Base-by-base conservation (phyloP, 2,113 vertebrate genomes). In the Arothron firmamentum region DNA sequence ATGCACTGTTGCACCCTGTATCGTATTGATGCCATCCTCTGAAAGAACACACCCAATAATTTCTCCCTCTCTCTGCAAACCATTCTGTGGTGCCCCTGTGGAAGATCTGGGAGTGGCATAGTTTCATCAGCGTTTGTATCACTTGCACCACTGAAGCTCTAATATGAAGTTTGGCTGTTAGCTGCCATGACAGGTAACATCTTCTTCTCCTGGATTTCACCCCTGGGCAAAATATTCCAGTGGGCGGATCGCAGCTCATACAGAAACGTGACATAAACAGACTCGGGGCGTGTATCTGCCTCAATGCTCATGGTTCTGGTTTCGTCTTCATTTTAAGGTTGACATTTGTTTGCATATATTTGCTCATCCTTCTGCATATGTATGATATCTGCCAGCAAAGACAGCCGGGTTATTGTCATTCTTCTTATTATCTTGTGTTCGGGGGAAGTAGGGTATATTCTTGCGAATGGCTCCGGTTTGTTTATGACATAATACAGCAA, bases 1-100 rank as follows among this genome's bases (percentile, higher is more conserved):
- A 67, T 65, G 79, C 78, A 76, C 83, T 90, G 82, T 85, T 85
- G 85, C 62, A 65, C 84, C 75, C 45, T 7, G 45, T 16, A 16
- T 28, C 0, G 52, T 57, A 59, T 48, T 55, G 52, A 0, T 61
- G 52, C 65, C 67, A 38, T 31, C 53, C 67, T 62, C 21, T 9
- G 38, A 46, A 56, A 6, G 25, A 79, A 74, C 80, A 74, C 73
- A 72, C 75, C 78, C 67, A 75, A 70, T 79, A 48, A 73, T 70
- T 61, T 62, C 69, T 38, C 28, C 68, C 48, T n/a, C n/a, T n/a
- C 50, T 63, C 73, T 71, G 72, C 67, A 62, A 38, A 12, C 70
- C 68, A 56, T 57, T 70, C 65, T 64, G 58, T 46, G 17, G 25
- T 55, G 80, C 68, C 66, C 67, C 21, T 42, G 65, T 82, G 50